Evolutionary conservation across 2,888 invertebrate genomes (phyloP), one percentile per base, ranked within the genome.

Genomic region (Spialia ferax): DNA sequence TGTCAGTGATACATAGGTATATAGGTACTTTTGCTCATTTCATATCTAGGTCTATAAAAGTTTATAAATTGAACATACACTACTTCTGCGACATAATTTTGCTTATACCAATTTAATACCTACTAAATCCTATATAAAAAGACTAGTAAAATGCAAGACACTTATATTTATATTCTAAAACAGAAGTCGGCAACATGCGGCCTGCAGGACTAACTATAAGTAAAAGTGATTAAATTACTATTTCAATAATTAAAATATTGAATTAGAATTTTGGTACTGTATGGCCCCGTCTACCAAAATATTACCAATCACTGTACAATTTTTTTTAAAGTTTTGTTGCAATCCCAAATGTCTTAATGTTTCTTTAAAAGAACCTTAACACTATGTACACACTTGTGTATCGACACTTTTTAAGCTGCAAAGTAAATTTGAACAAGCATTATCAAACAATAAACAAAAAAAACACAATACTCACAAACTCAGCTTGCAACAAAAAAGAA

Each of bases 401-500:
- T 26, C 26, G 26, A 4, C 26, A 26, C 26, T 26, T 26, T 6
- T 26, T 26, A 4, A 64, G 57, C 64, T 22, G 13, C 38, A 55
- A 26, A 29, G 32, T 42, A 63, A 55, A 42, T 13, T 45, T n/a
- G 15, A 63, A 22, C 42, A 29, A 63, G 52, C 52, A 6, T 23
- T 23, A 23, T 10, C 23, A 23, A 48, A 56, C 48, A 35, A 32
- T 63, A 35, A 7, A 22, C 18, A 38, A 20, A 54, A 20, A 38
- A 20, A 54, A 20, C 48, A 48, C 48, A 48, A 11, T 52, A 66
- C 59, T 66, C 20, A 60, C 65, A 60, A 60, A 42, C 20, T 66
- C 65, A 60, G 59, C 65, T 66, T 66, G 65, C 52, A 45, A 57
- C 26, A 55, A 48, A 64, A 57, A 59, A 50, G 38, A 38, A 48